Evolutionary conservation across 2,113 vertebrate genomes (phyloP), one percentile per base, ranked within the genome.

Genomic region (Stomatorhinus ivindoensis): DNA sequence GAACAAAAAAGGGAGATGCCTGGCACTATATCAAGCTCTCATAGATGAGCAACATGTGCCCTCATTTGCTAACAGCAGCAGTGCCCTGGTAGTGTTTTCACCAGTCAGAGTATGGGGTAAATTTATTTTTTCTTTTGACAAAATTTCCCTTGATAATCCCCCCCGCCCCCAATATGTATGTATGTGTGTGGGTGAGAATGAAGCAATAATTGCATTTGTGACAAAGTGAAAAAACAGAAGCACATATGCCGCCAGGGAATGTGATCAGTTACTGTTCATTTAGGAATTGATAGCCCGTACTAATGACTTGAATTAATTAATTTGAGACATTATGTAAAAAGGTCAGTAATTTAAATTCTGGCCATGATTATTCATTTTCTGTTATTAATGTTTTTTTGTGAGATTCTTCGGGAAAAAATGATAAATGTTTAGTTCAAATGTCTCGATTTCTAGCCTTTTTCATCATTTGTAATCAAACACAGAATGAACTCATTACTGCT

Each of bases 61-160:
- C 90, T 91, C 91, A 93, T 50, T 88, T 58, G 69, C 92, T 91
- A 90, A 84, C 8, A 90, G 89, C 47, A 31, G 31, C 2, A 17
- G 39, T 3, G 13, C 17, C n/a, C n/a, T 51, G 47, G 27, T 11
- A 35, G 24, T n/a, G 39, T 85, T 85, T 85, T n/a, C 44, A 31
- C 85, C 46, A 53, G 15, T 51, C 50, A 15, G 85, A 35, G n/a
- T 39, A 39, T 55, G 1, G 7, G 31, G 85, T 39, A 85, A 85
- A n/a, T 86, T 31, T 86, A 15, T 53, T 31, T 53, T 1, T 47
- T 50, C 13, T 86, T 86, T 53, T 51, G 80, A 47, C n/a, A n/a
- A 51, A 87, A 53, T 87, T 87, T 84, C 42, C 19, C 82, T n/a
- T 11, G 82, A 44, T 47, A 44, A 46, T 47, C 24, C 24, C 17